phyloP scores from a whole-genome alignment of 2,797 vertebrate genomes.

The Sardinella longiceps region DNA sequence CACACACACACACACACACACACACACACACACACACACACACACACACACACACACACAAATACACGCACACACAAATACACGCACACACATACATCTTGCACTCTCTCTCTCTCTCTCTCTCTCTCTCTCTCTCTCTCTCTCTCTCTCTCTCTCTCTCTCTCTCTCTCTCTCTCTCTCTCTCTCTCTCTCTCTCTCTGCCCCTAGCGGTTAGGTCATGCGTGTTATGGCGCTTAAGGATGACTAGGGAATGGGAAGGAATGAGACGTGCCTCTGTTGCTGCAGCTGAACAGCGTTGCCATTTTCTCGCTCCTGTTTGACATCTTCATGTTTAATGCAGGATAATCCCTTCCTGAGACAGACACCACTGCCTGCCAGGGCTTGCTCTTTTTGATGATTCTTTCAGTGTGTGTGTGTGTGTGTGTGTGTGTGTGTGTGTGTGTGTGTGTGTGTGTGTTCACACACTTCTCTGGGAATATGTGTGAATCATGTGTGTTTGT shows the following conservation, averaged over 20 bases:
- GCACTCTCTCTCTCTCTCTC: no score
- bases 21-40: not conserved
- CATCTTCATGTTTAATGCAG: conserved; percentile 40
- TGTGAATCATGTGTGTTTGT: no score
- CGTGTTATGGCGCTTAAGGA: no score
- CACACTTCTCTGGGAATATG: no score
- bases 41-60: not conserved
- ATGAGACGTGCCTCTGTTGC: conserved; percentile 36
- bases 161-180: no score
- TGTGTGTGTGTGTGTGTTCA: not conserved
- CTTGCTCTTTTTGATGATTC: not conserved
- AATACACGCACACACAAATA: not conserved
- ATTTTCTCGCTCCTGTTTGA: conserved; percentile 33
- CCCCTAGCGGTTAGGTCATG: no score
- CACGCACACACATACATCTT: no score
- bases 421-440: not conserved
- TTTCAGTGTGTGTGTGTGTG: not conserved
- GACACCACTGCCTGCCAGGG: not conserved
- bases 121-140: no score
- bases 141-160: no score
- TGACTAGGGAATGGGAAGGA: not conserved
- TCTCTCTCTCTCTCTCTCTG: no score
- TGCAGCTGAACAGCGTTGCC: not conserved
- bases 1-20: not conserved
- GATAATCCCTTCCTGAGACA: not conserved